A percentile compares a stretch with the other conserved stretches of the same genome.
These are phyloP conservation scores for Channa argus DNA, from an alignment of 2,113 vertebrate genomes.

Conservation along the genomic window DNA sequence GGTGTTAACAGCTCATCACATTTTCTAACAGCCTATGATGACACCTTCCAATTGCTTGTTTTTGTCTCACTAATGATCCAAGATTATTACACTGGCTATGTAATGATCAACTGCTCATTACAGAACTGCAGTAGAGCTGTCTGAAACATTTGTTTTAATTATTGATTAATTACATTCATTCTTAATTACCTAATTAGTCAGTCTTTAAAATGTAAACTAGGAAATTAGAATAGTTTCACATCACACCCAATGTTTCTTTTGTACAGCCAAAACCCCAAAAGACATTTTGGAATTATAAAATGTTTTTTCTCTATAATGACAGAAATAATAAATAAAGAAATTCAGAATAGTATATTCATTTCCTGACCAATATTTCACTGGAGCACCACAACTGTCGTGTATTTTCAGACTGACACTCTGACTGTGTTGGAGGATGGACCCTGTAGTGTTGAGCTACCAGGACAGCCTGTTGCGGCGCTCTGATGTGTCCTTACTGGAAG, in stretches of 20 bases:
- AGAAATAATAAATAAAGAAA: too few species aligned
- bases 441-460: slow-evolving; percentile 94
- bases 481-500: slow-evolving; percentile 90
- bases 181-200: background rate
- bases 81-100: too few species aligned
- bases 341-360: too few species aligned
- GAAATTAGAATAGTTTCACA: too few species aligned
- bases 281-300: too few species aligned
- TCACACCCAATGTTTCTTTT: background rate
- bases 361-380: too few species aligned
- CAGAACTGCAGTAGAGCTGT: too few species aligned
- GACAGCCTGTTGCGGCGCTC: slow-evolving; percentile 94
- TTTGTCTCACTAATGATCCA: too few species aligned
- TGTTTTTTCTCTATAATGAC: too few species aligned
- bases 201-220: background rate
- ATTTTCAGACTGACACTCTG: slow-evolving; percentile 53
- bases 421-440: slow-evolving; percentile 86
- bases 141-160: background rate
- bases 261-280: background rate
- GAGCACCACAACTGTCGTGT: background rate
- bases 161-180: background rate
- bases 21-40: too few species aligned
- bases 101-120: too few species aligned
- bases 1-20: too few species aligned
- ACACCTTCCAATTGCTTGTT: background rate